phyloP scores from a whole-genome alignment of 2,888 invertebrate species.

The Macrosoma leucophasiata region DNA sequence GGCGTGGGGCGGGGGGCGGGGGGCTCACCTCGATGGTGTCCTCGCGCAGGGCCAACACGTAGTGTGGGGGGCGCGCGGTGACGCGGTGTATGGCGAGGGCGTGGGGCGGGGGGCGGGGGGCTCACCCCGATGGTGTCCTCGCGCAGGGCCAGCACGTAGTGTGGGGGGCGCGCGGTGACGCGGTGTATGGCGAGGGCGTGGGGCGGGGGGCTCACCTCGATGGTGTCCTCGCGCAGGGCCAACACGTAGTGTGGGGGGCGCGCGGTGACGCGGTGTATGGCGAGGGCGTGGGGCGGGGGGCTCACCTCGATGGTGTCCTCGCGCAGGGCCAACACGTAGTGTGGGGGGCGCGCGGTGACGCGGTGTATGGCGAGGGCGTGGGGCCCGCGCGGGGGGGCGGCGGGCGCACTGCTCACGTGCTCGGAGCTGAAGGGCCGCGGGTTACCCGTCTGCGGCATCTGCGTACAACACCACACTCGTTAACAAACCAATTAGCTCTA shows the following conservation, averaged over 20 bases:
- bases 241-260: constrained; percentile 82
- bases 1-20: constrained; percentile 65
- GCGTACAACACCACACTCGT: constrained; percentile 42
- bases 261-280: constrained; percentile 26
- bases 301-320: constrained; percentile 36
- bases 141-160: no score
- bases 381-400: constrained; percentile 58
- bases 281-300: no score
- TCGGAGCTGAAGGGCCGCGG: constrained; percentile 44
- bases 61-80: no score
- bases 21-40: constrained; percentile 41
- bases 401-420: constrained; percentile 45
- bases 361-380: constrained; percentile 71
- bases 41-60: no score
- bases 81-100: no score
- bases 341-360: constrained; percentile 37
- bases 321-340: constrained; percentile 75
- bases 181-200: not conserved
- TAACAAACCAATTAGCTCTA: no score
- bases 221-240: constrained; percentile 56
- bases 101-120: no score
- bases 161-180: not conserved
- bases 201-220: no score
- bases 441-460: constrained; percentile 75
- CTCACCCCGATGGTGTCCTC: no score